phyloP scores from a whole-genome alignment of 2,797 vertebrate species.

The Toxotes lorentzi region DNA sequence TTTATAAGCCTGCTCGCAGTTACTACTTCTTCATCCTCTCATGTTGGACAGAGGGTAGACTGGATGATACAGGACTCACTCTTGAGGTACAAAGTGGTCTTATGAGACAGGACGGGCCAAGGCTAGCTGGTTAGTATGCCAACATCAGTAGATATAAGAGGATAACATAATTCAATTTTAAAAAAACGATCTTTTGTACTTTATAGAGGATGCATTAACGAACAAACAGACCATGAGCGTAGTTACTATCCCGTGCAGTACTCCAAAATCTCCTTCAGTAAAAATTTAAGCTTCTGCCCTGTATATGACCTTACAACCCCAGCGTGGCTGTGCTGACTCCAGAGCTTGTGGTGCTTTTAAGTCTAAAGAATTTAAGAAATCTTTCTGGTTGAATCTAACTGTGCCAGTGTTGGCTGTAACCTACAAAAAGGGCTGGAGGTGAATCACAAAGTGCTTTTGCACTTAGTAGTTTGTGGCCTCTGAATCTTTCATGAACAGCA shows the following conservation, averaged over 20 bases:
- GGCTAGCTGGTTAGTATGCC: no score
- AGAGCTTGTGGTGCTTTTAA: slow-evolving; percentile 12
- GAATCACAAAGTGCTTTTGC: slow-evolving; percentile 67
- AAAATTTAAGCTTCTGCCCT: not conserved
- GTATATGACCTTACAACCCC: not conserved
- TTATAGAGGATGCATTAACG: not conserved
- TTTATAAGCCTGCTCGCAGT: no score
- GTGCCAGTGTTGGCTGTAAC: slow-evolving; percentile 24
- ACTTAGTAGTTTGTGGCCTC: slow-evolving; percentile 68
- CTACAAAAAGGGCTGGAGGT: slow-evolving; percentile 55
- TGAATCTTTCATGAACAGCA: slow-evolving; percentile 80
- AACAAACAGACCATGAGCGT: not conserved
- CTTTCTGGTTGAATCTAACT: slow-evolving; percentile 18
- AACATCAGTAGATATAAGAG: slow-evolving; percentile 2
- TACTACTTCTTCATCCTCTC: no score
- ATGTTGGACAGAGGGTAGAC: no score
- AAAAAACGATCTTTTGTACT: slow-evolving; percentile 1
- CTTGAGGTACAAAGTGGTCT: no score
- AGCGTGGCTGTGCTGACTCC: not conserved
- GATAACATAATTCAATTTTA: not conserved
- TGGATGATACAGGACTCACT: no score
- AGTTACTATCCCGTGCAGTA: not conserved
- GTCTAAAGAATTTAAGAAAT: slow-evolving; percentile 10
- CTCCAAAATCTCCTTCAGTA: not conserved
- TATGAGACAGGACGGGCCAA: no score